Evolutionary conservation across 35 echinoderm and acorn worm species (phyloP).

Genomic region (Ophiothrix spiculata): DNA sequence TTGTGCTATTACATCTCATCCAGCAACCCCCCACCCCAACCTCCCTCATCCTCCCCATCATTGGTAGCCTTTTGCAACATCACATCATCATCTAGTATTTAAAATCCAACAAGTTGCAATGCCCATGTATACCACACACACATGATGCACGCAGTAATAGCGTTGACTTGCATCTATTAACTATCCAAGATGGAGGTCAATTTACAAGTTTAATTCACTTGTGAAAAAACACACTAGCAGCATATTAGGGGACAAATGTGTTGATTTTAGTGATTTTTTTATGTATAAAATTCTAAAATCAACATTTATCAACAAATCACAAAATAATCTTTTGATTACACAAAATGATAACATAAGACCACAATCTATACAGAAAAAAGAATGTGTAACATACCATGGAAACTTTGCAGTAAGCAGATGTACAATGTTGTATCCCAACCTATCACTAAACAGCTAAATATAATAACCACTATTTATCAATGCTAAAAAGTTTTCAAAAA

Average conservation of each 20-base stretch:
- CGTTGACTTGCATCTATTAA: background rate
- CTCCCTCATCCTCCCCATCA: background rate
- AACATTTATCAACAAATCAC: background rate
- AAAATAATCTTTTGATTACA: background rate
- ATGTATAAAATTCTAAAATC: background rate
- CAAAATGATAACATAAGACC: background rate
- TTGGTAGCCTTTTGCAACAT: too few relatives aligned
- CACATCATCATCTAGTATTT: too few relatives aligned
- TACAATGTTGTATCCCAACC: background rate
- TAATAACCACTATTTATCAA: conserved; percentile 9
- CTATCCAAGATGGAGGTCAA: conserved; percentile 4
- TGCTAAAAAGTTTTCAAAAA: background rate
- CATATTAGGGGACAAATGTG: background rate
- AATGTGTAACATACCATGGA: background rate
- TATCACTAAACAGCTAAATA: background rate
- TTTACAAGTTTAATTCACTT: background rate
- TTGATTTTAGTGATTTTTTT: background rate
- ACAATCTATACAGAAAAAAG: too few relatives aligned
- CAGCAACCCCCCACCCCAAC: background rate
- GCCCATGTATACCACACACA: background rate
- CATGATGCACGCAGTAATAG: too few relatives aligned
- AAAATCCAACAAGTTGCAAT: background rate
- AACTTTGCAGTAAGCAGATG: conserved; percentile 4
- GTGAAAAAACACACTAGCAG: background rate
- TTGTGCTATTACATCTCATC: background rate